Percentiles rank a stretch among this genome's conserved stretches.
These are phyloP conservation scores for Acronicta leporina DNA, from an alignment of 2,888 invertebrate genomes.

Conservation along the genomic window DNA sequence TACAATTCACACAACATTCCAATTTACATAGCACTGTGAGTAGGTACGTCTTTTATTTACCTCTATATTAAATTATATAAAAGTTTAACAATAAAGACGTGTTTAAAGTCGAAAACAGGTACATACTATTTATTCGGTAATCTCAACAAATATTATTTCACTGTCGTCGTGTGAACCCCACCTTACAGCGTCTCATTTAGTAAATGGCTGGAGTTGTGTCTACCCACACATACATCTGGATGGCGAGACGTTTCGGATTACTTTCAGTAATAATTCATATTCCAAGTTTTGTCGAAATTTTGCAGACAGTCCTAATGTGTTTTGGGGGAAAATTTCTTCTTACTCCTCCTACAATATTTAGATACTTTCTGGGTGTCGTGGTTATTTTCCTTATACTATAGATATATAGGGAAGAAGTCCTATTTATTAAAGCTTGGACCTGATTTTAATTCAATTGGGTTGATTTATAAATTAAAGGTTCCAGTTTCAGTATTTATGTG, in stretches of 20 bases:
- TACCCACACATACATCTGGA: constrained; percentile 32
- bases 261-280: constrained; percentile 53
- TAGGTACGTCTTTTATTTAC: too few relatives aligned
- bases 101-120: too few relatives aligned
- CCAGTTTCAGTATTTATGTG: too few relatives aligned
- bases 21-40: too few relatives aligned
- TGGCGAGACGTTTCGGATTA: constrained; percentile 37
- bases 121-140: constrained; percentile 19
- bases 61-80: too few relatives aligned
- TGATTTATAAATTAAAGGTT: background rate
- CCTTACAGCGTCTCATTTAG: constrained; percentile 44
- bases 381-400: constrained; percentile 30
- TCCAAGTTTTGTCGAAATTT: constrained; percentile 47
- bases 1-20: too few relatives aligned
- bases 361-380: background rate
- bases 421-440: too few relatives aligned
- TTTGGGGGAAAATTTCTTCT: constrained; percentile 25
- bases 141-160: constrained; percentile 28
- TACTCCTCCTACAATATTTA: background rate
- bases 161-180: constrained; percentile 26
- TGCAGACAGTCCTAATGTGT: constrained; percentile 44
- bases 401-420: background rate
- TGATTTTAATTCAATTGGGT: too few relatives aligned
- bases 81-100: too few relatives aligned
- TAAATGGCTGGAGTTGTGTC: constrained; percentile 43